These are phyloP conservation scores for Cladorhizidae sp. DNA, from an alignment of 37 sponge, comb jelly and placozoan genomes.

Conservation along the genomic window DNA sequence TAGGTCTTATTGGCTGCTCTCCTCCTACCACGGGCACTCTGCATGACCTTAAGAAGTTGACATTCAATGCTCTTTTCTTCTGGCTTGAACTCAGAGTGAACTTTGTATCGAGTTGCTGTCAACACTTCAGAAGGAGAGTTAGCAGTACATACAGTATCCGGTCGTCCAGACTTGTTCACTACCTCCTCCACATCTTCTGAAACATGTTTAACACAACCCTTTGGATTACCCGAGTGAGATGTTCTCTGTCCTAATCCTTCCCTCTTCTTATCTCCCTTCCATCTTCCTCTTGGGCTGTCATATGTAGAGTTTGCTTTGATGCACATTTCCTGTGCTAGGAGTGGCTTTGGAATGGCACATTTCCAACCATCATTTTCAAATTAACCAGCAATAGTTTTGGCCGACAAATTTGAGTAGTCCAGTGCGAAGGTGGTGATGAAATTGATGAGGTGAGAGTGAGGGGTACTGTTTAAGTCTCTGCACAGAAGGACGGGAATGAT, in stretches of 20 bases:
- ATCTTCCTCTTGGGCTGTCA: no score
- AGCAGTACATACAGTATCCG: no score
- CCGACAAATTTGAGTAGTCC: constrained; percentile 65
- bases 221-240: not conserved
- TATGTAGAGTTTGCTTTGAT: constrained; percentile 65
- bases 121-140: not conserved
- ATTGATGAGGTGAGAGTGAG: constrained; percentile 68
- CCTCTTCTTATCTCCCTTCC: no score
- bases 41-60: not conserved
- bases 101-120: no score
- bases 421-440: constrained; percentile 66
- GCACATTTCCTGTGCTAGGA: constrained; percentile 40
- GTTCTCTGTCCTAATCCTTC: not conserved
- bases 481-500: constrained; percentile 53
- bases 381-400: constrained; percentile 69
- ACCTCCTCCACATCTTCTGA: not conserved
- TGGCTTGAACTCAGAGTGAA: not conserved
- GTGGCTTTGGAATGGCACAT: constrained; percentile 60
- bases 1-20: not conserved
- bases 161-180: no score
- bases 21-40: constrained; percentile 12
- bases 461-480: constrained; percentile 89
- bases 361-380: not conserved
- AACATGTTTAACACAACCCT: not conserved
- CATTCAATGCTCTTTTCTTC: not conserved